A percentile compares a stretch with the other conserved stretches of the same genome.
Evolutionary conservation across 2,888 invertebrate genomes (phyloP).

Genomic region (Pseudococcus jackbeardsleyi): DNA sequence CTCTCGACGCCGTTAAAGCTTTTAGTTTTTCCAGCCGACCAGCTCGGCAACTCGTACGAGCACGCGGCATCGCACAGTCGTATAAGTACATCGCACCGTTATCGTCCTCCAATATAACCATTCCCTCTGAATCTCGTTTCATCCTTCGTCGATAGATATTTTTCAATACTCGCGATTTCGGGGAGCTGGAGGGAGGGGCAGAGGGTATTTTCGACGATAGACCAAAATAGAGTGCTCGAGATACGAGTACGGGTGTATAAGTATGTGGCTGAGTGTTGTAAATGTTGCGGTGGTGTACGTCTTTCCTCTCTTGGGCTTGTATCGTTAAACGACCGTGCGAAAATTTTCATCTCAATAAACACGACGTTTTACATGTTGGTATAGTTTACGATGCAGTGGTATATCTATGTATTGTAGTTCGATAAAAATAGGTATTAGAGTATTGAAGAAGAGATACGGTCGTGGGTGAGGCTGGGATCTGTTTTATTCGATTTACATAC

Average conservation of each 20-base stretch:
- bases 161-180: not conserved
- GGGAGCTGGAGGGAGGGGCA: no score
- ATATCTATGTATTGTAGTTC: not conserved
- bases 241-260: no score
- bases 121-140: not conserved
- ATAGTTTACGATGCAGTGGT: not conserved
- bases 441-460: not conserved
- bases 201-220: not conserved
- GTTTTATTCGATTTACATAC: not conserved
- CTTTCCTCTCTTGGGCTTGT: not conserved
- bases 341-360: slow-evolving; percentile 1
- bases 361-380: not conserved
- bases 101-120: not conserved
- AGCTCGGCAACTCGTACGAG: not conserved
- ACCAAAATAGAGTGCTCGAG: no score
- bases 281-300: not conserved
- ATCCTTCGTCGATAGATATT: not conserved
- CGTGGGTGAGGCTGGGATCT: not conserved
- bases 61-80: no score
- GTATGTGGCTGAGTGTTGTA: no score
- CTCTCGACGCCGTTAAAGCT: slow-evolving; percentile 19
- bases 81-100: not conserved
- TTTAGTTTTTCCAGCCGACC: slow-evolving; percentile 3
- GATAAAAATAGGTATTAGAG: not conserved
- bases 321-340: not conserved